These are phyloP conservation scores for Apis cerana DNA, from an alignment of 1,140 invertebrate species.

Conservation along the genomic window DNA sequence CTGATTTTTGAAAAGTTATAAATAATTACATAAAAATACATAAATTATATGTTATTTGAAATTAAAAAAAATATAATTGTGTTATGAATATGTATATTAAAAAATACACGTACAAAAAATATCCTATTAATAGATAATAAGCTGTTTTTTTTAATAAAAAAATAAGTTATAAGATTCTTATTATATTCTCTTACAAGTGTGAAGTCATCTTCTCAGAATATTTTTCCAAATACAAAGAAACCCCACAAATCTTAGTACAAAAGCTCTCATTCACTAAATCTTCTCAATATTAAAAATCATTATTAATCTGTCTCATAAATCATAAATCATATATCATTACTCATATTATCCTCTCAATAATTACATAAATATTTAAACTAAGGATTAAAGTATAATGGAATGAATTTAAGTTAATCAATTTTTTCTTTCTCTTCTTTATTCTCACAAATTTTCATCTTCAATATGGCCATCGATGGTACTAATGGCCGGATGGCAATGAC, in stretches of 20 bases:
- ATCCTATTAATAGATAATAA: no score
- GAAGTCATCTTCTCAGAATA: not conserved
- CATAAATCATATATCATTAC: not conserved
- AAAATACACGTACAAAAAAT: no score
- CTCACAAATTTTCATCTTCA: not conserved
- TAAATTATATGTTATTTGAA: no score
- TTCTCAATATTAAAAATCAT: not conserved
- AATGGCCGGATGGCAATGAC: slow-evolving; percentile 33
- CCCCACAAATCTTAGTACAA: not conserved
- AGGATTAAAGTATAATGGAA: not conserved
- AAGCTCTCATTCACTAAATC: not conserved
- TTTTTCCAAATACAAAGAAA: not conserved
- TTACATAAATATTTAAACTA: not conserved
- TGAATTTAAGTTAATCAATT: not conserved
- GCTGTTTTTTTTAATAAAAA: no score
- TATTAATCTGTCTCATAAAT: not conserved
- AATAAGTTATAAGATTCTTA: no score
- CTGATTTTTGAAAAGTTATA: not conserved
- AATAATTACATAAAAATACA: not conserved
- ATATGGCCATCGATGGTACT: no score
- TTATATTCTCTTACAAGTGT: no score
- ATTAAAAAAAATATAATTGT: no score
- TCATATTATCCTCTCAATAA: not conserved
- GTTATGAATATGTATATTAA: no score
- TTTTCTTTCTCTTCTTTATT: not conserved